Conservation (phyloP, 2,888 invertebrate species). For the Harmothoe impar region DNA sequence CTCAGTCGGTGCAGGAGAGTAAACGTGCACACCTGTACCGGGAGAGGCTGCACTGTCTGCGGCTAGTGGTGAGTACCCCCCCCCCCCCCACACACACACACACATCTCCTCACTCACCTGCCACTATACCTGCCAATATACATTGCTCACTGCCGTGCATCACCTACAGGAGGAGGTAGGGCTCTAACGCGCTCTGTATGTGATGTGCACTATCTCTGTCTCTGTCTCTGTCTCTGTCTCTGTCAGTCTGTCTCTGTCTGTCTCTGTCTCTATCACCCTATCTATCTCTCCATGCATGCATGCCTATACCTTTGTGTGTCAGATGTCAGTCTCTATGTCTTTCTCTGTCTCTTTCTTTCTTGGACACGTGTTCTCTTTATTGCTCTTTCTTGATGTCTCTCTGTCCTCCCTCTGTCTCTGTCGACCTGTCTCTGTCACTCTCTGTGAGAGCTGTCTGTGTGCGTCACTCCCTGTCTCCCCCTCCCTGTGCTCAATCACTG, state of each 20-base stretch:
- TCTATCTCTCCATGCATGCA: too few species aligned
- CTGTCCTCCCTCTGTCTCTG: neutral
- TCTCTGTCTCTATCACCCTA: neutral
- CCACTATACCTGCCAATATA: neutral
- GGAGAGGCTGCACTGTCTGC: conserved; percentile 73
- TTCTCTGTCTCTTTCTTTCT: neutral
- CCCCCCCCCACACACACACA: neutral
- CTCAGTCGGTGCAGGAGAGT: conserved; percentile 74
- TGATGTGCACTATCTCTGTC: too few species aligned
- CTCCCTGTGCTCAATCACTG: neutral
- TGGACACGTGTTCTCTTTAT: too few species aligned
- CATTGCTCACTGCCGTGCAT: too few species aligned
- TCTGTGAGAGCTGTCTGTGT: neutral
- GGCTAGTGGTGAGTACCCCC: conserved; percentile 73
- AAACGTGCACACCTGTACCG: conserved; percentile 74
- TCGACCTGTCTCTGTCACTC: neutral
- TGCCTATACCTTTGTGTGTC: too few species aligned
- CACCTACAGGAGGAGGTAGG: too few species aligned
- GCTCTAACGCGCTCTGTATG: too few species aligned
- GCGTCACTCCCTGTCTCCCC: neutral
- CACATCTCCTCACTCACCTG: neutral
- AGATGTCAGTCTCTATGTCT: neutral
- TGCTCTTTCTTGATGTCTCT: too few species aligned
- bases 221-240: too few species aligned
- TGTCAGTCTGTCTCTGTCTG: neutral